Percentiles rank a stretch among this genome's conserved stretches.
phyloP scores from a whole-genome alignment of 2,888 invertebrate species.

The Macrosiphum euphorbiae region DNA sequence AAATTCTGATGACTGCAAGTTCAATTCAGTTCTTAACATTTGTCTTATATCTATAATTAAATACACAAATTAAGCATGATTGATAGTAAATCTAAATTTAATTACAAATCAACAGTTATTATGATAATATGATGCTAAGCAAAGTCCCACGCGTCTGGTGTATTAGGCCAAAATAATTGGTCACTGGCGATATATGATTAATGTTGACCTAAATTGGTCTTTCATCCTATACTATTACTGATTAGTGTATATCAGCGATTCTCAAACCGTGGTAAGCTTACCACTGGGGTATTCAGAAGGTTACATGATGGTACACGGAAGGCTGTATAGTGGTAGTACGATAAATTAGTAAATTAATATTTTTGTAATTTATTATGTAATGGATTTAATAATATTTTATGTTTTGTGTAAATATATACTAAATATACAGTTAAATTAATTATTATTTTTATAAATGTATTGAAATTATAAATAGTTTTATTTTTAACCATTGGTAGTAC shows the following conservation, averaged over 20 bases:
- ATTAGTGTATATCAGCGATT: background rate
- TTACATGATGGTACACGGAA: too few relatives aligned
- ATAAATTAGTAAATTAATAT: too few relatives aligned
- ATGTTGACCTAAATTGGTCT: background rate
- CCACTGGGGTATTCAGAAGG: too few relatives aligned
- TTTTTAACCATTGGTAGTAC: too few relatives aligned
- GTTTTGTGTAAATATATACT: too few relatives aligned
- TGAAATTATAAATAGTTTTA: too few relatives aligned
- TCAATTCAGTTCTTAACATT: constrained; percentile 83
- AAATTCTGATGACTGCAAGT: constrained; percentile 81
- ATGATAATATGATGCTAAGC: constrained; percentile 4
- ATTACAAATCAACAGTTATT: background rate
- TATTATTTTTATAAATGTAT: too few relatives aligned
- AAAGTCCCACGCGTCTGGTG: background rate
- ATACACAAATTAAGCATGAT: constrained; percentile 16
- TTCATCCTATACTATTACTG: background rate
- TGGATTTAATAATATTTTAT: too few relatives aligned
- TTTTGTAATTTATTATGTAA: too few relatives aligned
- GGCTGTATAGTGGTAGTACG: too few relatives aligned
- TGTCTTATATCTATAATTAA: constrained; percentile 74
- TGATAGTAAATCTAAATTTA: background rate
- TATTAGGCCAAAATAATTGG: background rate
- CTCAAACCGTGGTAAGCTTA: too few relatives aligned
- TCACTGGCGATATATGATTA: background rate
- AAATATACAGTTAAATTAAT: too few relatives aligned